Base-by-base conservation (phyloP, 2,113 vertebrate genomes). In the Prunella himalayana region DNA sequence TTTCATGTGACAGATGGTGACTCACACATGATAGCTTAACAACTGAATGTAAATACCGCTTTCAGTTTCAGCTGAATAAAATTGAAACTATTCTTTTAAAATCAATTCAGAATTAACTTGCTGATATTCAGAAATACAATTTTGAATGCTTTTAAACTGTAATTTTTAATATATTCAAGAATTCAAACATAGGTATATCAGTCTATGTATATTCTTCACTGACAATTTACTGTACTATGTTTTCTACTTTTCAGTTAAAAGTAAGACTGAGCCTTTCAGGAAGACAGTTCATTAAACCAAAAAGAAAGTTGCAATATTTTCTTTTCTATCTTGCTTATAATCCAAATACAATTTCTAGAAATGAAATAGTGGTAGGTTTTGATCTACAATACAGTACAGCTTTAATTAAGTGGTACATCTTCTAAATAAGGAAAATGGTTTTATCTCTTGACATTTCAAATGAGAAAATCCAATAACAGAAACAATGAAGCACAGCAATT, bases 371-470 rank as follows among this genome's bases (percentile, higher is more conserved):
- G n/a, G 54, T 47, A 49, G 4, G 7, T 8, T 94, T 91, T 75
- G 61, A 91, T 78, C 68, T 78, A 35, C 31, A 72, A 15, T 63
- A 72, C 28, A 90, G 44, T 66, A 88, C 9, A 83, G 95, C 82
- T 91, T 91, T 92, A 94, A 94, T 96, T 95, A 92, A 92, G n/a
- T 83, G 35, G 13, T 90, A 37, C 23, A 53, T 30, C 69, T 95
- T 81, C 64, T 92, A 96, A 96, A 91, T 83, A 95, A 92, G 73
- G 80, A 45, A 86, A 93, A 80, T 27, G 2, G 20, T 78, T 94
- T 89, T 50, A 51, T 81, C 49, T 88, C 31, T 63, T 83, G 92
- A 57, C 33, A 88, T 94, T 94, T 95, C n/a, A 94, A 78, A 92
- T 2, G 2, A 75, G 49, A 96, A 95, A 93, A 90, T 95, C 69